Evolutionary conservation across 2,797 vertebrate genomes (phyloP).

Genomic region (Miichthys miiuy): DNA sequence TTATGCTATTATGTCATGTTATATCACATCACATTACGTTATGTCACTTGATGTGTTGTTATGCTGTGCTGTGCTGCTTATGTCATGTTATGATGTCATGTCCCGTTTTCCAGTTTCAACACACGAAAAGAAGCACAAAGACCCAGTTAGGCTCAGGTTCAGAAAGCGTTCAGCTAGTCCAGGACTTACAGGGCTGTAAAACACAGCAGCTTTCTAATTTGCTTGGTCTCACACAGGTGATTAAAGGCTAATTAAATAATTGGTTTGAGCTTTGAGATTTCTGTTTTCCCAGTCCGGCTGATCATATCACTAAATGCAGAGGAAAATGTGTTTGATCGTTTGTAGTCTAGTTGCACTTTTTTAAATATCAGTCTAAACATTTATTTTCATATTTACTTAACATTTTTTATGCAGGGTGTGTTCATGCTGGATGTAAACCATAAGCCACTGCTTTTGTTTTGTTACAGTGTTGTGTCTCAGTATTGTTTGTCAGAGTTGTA

Average conservation of each 20-base stretch:
- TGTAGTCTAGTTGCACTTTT: not conserved
- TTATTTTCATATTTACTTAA: not conserved
- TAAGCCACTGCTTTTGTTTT: not conserved
- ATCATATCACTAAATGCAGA: not conserved
- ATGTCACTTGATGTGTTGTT: not conserved
- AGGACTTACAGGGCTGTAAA: not conserved
- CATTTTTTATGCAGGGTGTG: not conserved
- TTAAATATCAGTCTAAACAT: not conserved
- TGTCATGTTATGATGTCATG: not conserved
- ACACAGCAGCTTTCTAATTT: not conserved
- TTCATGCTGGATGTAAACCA: not conserved
- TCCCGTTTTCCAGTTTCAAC: not conserved
- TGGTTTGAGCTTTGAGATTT: constrained; percentile 2
- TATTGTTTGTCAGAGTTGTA: not conserved
- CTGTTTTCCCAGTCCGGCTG: not conserved
- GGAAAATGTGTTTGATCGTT: not conserved
- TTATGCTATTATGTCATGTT: not conserved
- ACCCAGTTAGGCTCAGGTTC: not conserved
- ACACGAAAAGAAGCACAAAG: no score
- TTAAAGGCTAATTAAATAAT: not conserved
- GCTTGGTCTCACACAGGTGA: not conserved
- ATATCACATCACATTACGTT: no score
- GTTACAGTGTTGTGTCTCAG: not conserved
- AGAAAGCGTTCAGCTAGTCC: not conserved
- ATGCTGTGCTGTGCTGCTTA: not conserved